phyloP scores from a whole-genome alignment of 1,140 invertebrate species.

The Lordiphosa collinella region DNA sequence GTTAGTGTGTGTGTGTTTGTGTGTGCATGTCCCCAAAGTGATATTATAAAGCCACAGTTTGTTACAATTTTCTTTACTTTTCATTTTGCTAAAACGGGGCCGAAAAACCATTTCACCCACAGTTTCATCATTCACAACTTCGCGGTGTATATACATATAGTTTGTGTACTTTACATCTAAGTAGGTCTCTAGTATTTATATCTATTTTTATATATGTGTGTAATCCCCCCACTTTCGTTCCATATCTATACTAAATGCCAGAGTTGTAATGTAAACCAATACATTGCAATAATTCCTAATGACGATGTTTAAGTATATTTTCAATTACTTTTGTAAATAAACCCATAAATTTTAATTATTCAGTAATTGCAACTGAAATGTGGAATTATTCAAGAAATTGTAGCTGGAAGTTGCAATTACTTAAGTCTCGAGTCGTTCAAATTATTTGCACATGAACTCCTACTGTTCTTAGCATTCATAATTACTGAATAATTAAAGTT shows the following conservation, averaged over 20 bases:
- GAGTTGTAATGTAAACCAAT: not conserved
- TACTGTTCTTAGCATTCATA: too few relatives aligned
- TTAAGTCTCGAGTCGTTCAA: too few relatives aligned
- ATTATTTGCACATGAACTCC: too few relatives aligned
- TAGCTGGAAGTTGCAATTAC: too few relatives aligned
- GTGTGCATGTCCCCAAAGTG: slow-evolving; percentile 30
- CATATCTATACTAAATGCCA: slow-evolving; percentile 1
- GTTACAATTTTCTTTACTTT: slow-evolving; percentile 30
- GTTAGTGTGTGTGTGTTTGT: too few relatives aligned
- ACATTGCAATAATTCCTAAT: too few relatives aligned
- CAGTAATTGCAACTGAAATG: too few relatives aligned
- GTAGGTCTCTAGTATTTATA: slow-evolving; percentile 42
- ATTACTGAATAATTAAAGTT: too few relatives aligned
- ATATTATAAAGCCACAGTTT: slow-evolving; percentile 52
- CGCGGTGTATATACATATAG: slow-evolving; percentile 21
- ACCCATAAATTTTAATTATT: too few relatives aligned
- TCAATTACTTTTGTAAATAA: too few relatives aligned
- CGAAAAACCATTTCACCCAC: slow-evolving; percentile 24
- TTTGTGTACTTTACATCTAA: slow-evolving; percentile 18
- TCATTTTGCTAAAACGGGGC: slow-evolving; percentile 40
- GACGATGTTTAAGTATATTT: too few relatives aligned
- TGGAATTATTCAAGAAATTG: too few relatives aligned
- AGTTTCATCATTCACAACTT: slow-evolving; percentile 12
- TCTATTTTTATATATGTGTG: slow-evolving; percentile 34
- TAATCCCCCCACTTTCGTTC: slow-evolving; percentile 20